Percentiles rank a stretch among this genome's conserved stretches.
Conservation (phyloP, 1,140 invertebrate species). For the Pteromalus puparum region DNA sequence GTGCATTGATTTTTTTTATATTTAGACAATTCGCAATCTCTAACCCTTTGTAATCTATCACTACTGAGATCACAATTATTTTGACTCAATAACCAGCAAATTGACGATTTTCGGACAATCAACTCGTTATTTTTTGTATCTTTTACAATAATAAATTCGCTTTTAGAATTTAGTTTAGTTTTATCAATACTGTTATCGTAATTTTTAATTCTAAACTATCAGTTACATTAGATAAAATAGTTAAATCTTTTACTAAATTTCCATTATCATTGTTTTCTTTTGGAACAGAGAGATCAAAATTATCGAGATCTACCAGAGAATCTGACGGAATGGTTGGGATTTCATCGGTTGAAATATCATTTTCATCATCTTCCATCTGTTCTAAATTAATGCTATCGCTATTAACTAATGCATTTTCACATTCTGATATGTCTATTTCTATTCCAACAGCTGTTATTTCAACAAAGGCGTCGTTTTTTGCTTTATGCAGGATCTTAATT, state of each 20-base stretch:
- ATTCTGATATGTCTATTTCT: no score
- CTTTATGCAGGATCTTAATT: no score
- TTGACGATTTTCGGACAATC: not conserved
- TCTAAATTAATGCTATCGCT: no score
- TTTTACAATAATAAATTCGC: not conserved
- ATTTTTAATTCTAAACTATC: conserved; percentile 12
- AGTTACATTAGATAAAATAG: not conserved
- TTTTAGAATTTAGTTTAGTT: not conserved
- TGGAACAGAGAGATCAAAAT: no score
- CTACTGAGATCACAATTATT: not conserved
- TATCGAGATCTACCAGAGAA: not conserved
- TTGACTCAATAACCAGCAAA: not conserved
- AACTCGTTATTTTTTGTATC: not conserved
- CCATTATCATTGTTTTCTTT: no score
- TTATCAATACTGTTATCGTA: not conserved
- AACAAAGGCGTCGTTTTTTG: no score
- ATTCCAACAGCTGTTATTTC: no score
- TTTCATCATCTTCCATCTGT: not conserved
- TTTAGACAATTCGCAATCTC: not conserved
- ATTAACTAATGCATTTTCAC: no score
- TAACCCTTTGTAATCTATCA: not conserved
- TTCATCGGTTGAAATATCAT: not conserved
- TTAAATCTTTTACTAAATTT: not conserved
- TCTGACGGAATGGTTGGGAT: not conserved
- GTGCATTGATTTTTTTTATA: not conserved